Conservation (phyloP, 2,113 vertebrate species). For the Empidonax alnorum region DNA sequence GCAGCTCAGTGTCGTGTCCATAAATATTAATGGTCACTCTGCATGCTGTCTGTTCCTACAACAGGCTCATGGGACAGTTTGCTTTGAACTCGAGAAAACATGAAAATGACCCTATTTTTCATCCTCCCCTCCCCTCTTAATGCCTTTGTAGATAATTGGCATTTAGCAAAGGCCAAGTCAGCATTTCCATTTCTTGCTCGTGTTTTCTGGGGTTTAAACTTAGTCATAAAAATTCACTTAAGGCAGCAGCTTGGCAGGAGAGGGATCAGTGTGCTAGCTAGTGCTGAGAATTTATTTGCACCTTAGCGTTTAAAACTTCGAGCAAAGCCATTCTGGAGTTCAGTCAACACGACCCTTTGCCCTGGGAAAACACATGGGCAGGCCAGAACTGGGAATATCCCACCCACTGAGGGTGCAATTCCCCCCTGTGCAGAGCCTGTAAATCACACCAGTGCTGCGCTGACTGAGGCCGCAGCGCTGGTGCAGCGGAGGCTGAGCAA, state of each 20-base stretch:
- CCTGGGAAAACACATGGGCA: not conserved
- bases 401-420: constrained; percentile 1
- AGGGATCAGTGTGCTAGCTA: not conserved
- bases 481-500: not conserved
- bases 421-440: not conserved
- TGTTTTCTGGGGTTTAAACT: constrained; percentile 60
- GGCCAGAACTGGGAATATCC: not conserved
- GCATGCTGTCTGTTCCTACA: not conserved
- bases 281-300: constrained; percentile 15
- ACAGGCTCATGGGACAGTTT: constrained; percentile 31
- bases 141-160: constrained; percentile 62
- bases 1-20: not conserved
- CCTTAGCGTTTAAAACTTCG: not conserved
- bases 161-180: constrained; percentile 59
- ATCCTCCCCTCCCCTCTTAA: not conserved
- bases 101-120: constrained; percentile 54
- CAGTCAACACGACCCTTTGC: not conserved
- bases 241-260: constrained; percentile 25
- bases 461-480: not conserved
- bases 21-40: constrained; percentile 63
- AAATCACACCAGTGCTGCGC: not conserved
- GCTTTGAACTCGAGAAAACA: constrained; percentile 54
- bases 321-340: not conserved
- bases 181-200: constrained; percentile 28
- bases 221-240: constrained; percentile 65